Base-by-base conservation (phyloP, 2,113 vertebrate species). In the Pollachius pollachius region DNA sequence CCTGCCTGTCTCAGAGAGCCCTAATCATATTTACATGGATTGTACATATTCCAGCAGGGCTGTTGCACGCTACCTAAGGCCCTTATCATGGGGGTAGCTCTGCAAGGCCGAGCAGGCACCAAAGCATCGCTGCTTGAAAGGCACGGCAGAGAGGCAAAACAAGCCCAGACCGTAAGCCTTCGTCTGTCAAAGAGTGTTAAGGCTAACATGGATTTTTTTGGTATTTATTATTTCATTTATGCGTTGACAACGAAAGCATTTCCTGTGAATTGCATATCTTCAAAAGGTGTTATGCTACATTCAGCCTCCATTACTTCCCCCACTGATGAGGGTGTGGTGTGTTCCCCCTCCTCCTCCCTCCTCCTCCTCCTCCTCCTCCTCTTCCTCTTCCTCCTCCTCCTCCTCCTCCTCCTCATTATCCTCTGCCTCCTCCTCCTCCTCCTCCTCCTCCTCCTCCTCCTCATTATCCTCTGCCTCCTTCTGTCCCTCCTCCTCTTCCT, bases 11-110 rank as follows among this genome's bases (percentile, higher is more conserved):
- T 62, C 60, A 59, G 56, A 72, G 30, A 62, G 59, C 70, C 68
- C 58, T 70, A 74, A 72, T 79, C 63, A 73, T 79, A 79, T 75
- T 84, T 81, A 75, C 73, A 76, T 76, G 73, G 68, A 72, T 52
- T 63, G 64, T 64, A 73, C 65, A 79, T 76, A 81, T 72, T 63
- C 69, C 68, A 68, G 67, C 58, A 70, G 34, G 56, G 66, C 30
- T 61, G 30, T 9, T 23, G n/a, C 18, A 13, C 41, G 59, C 69
- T 48, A 13, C 41, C 41, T 48, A 48, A 16, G 13, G 61, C 69
- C 23, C 16, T 16, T 65, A 62, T 64, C 69, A 64, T 61, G 5
- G 59, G 65, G 64, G 18, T 18, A 52, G 58, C 68, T 62, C 73
- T 48, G 64, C 37, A 80, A 83, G 65, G 69, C 63, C 62, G 74